Evolutionary conservation across 2,113 vertebrate species (phyloP).

Genomic region (Patagioenas fasciata): DNA sequence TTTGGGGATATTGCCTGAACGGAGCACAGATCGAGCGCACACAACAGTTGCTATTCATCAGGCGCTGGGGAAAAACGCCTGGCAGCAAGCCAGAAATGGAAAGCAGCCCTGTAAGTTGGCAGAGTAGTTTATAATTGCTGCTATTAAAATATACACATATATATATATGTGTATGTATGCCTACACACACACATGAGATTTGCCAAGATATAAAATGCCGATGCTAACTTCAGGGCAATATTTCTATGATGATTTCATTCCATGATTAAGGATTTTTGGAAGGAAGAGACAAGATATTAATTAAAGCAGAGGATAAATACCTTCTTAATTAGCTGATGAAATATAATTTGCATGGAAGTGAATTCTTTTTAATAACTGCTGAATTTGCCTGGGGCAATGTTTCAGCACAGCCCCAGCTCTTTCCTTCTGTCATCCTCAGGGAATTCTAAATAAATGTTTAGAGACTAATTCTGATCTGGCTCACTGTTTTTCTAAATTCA

Average conservation of each 20-base stretch:
- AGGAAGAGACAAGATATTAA: conserved; percentile 77
- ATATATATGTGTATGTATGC: background rate
- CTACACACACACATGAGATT: conserved; percentile 52
- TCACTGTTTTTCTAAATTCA: background rate
- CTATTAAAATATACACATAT: conserved; percentile 72
- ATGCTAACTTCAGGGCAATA: conserved; percentile 68
- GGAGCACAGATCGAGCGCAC: conserved; percentile 52
- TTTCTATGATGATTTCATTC: conserved; percentile 75
- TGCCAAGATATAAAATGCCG: conserved; percentile 71
- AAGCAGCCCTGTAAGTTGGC: conserved; percentile 77
- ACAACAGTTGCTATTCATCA: conserved; percentile 80
- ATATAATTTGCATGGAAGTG: conserved; percentile 74
- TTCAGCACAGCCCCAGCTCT: background rate
- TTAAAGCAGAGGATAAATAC: conserved; percentile 74
- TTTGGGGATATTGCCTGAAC: conserved; percentile 71
- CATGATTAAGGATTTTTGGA: conserved; percentile 76
- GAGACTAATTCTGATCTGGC: background rate
- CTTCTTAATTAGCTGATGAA: conserved; percentile 76
- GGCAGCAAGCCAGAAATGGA: conserved; percentile 77
- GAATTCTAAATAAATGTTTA: conserved; percentile 40
- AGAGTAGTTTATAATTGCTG: conserved; percentile 79
- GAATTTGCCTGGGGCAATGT: conserved; percentile 8
- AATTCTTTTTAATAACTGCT: conserved; percentile 56
- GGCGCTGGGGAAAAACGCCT: conserved; percentile 21
- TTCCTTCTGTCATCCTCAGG: conserved; percentile 14